Evolutionary conservation across 1,140 invertebrate genomes (phyloP).

Genomic region (Platyscapa corneri): DNA sequence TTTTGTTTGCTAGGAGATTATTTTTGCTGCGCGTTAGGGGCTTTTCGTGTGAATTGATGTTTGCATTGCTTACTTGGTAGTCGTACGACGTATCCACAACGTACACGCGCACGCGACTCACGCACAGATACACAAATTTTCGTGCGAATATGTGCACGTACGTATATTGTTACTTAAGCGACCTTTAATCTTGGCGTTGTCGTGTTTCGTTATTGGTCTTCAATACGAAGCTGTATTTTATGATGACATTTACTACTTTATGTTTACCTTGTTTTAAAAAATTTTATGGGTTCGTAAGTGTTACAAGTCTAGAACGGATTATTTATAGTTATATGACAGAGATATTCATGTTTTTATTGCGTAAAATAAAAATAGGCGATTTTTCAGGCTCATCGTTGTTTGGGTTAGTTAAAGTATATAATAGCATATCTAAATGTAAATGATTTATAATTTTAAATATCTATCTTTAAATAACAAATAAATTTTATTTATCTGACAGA

Average conservation of each 20-base stretch:
- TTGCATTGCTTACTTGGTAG: slow-evolving; percentile 14
- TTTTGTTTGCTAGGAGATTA: not conserved
- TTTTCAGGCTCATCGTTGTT: not conserved
- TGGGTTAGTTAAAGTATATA: not conserved
- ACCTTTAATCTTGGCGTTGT: slow-evolving; percentile 30
- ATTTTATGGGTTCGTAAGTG: slow-evolving; percentile 38
- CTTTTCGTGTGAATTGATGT: slow-evolving; percentile 12
- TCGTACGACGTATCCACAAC: not conserved
- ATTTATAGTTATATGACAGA: slow-evolving; percentile 14
- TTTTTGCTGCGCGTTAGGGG: not conserved
- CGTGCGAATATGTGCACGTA: not conserved
- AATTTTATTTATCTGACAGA: not conserved
- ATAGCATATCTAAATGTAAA: not conserved
- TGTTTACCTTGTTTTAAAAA: slow-evolving; percentile 38
- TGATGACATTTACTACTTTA: slow-evolving; percentile 42
- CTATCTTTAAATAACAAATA: not conserved
- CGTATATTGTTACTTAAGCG: slow-evolving; percentile 15
- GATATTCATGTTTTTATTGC: not conserved
- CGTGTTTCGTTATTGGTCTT: slow-evolving; percentile 40
- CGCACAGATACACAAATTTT: too few relatives aligned
- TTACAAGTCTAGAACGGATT: slow-evolving; percentile 34
- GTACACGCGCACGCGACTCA: not conserved
- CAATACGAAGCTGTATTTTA: slow-evolving; percentile 39
- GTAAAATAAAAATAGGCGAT: not conserved
- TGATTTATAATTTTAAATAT: not conserved